Percentiles rank a stretch among this genome's conserved stretches.
These are phyloP conservation scores for Polydrusus cervinus DNA, from an alignment of 2,888 invertebrate species.

Conservation along the genomic window DNA sequence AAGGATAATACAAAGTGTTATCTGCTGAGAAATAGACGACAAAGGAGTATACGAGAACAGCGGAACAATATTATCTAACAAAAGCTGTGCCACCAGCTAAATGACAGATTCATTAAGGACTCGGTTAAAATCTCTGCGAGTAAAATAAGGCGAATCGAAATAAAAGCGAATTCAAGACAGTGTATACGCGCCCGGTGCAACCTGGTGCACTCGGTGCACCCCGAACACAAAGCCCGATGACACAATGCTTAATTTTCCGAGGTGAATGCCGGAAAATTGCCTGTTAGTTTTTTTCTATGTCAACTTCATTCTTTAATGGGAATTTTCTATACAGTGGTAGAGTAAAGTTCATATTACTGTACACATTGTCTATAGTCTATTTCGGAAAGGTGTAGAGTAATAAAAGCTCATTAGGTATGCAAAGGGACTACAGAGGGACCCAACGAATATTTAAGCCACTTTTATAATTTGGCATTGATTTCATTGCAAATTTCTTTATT, in stretches of 20 bases:
- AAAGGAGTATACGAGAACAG: neutral
- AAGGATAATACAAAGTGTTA: slow-evolving; percentile 16
- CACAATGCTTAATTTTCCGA: slow-evolving; percentile 21
- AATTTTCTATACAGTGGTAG: too few relatives aligned
- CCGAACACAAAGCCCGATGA: slow-evolving; percentile 3
- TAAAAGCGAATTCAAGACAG: neutral
- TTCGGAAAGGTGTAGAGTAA: too few relatives aligned
- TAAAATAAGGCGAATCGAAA: slow-evolving; percentile 17
- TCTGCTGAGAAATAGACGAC: slow-evolving; percentile 5
- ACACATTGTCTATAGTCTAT: too few relatives aligned
- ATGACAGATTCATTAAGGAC: slow-evolving; percentile 22
- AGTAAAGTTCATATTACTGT: too few relatives aligned
- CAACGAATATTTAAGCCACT: too few relatives aligned
- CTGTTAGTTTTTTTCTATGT: neutral
- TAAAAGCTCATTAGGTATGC: too few relatives aligned
- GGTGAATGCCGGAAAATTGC: slow-evolving; percentile 19
- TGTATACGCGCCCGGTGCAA: neutral
- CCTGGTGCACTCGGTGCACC: slow-evolving; percentile 16
- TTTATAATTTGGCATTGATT: too few relatives aligned
- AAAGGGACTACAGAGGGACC: too few relatives aligned
- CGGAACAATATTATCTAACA: slow-evolving; percentile 25
- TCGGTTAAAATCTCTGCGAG: slow-evolving; percentile 17
- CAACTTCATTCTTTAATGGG: neutral
- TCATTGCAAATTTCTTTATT: too few relatives aligned
- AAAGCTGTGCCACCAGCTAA: slow-evolving; percentile 16